Conservation (phyloP, 2,888 invertebrate genomes). For the Caenorhabditis sp. region DNA sequence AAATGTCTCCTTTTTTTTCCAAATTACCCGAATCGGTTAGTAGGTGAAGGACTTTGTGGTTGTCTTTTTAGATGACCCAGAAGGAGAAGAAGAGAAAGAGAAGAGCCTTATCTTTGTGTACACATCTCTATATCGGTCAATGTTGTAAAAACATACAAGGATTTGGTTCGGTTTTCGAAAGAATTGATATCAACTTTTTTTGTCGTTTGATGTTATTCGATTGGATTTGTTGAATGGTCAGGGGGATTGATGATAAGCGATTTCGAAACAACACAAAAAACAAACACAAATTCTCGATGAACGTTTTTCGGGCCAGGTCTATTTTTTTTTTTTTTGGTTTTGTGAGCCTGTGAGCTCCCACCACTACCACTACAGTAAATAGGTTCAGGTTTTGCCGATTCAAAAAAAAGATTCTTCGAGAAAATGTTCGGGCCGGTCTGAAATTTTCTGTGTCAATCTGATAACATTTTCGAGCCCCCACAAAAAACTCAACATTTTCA, state of each 20-base stretch:
- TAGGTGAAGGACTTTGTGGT: constrained; percentile 40
- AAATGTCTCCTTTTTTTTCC: background rate
- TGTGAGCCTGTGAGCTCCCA: too few species aligned
- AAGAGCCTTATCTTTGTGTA: background rate
- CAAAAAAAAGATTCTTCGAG: too few species aligned
- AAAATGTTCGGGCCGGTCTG: too few species aligned
- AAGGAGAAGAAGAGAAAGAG: background rate
- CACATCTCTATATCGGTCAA: background rate
- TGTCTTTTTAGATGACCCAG: background rate
- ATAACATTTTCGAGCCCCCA: too few species aligned
- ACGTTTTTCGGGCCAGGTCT: too few species aligned
- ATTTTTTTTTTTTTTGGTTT: too few species aligned
- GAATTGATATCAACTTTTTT: background rate
- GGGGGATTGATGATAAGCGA: background rate
- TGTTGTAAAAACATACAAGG: constrained; percentile 1
- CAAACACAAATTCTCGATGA: background rate
- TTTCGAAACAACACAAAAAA: too few species aligned
- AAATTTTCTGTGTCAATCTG: too few species aligned
- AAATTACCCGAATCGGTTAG: constrained; percentile 21
- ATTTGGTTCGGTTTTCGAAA: background rate
- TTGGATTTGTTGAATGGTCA: background rate
- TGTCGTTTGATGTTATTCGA: background rate
- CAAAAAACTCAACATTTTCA: too few species aligned
- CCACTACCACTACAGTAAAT: too few species aligned
- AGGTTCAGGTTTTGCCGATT: too few species aligned